Percentiles rank a stretch among this genome's conserved stretches.
These are phyloP conservation scores for Xiphorhynchus elegans DNA, from an alignment of 2,113 vertebrate species.

Conservation along the genomic window DNA sequence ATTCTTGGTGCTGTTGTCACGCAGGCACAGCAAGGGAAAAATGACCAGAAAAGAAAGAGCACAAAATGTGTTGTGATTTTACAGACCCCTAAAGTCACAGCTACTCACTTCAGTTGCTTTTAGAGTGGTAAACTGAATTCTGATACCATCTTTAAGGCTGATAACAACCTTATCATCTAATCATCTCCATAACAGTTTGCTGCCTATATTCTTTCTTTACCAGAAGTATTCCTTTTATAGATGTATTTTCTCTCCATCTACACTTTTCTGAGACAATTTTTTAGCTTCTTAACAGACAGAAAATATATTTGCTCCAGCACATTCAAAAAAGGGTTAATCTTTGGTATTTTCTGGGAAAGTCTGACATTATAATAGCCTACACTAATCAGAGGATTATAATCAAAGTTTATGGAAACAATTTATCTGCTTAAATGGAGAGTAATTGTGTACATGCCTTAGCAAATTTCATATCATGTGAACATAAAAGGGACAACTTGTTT, in stretches of 20 bases:
- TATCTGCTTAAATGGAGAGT: background rate
- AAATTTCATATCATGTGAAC: fast-evolving
- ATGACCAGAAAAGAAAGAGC: background rate
- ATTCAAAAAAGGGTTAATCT: background rate
- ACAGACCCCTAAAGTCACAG: background rate
- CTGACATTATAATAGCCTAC: background rate
- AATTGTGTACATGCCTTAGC: fast-evolving
- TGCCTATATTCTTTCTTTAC: background rate
- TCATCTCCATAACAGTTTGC: background rate
- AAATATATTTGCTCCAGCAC: background rate
- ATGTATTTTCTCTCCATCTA: background rate
- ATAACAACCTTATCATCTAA: background rate
- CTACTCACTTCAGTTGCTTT: background rate
- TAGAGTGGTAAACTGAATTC: background rate
- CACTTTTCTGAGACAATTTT: background rate
- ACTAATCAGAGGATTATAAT: background rate
- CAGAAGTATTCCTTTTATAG: background rate
- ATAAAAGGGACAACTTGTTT: background rate
- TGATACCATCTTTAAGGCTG: background rate
- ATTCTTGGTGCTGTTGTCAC: background rate
- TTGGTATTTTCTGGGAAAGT: background rate
- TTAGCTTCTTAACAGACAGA: background rate
- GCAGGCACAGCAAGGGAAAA: background rate
- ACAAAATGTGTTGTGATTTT: background rate
- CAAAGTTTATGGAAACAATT: background rate